Percentiles rank a stretch among this genome's conserved stretches.
phyloP scores from a whole-genome alignment of 1,140 invertebrate genomes.

The Drosophila ficusphila region DNA sequence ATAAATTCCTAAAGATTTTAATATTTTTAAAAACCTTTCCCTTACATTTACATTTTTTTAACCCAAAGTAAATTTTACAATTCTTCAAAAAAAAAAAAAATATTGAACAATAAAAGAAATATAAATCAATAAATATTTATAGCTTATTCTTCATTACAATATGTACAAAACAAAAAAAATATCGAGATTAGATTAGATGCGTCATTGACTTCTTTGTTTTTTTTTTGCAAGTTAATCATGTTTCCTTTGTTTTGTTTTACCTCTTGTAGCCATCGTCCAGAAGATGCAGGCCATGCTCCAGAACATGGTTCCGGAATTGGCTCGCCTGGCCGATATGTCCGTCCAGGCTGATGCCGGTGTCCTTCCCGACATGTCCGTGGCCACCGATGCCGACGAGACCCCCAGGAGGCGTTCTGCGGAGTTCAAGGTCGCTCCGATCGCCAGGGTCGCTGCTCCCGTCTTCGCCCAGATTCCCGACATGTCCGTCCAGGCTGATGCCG shows the following conservation, averaged over 20 bases:
- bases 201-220: no score
- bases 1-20: no score
- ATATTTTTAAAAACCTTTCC: no score
- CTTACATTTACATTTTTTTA: no score
- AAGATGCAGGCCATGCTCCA: conserved; percentile 25
- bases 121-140: no score
- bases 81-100: no score
- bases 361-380: conserved; percentile 46
- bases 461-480: conserved; percentile 10
- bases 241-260: not conserved
- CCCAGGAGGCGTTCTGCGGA: conserved; percentile 7
- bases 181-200: no score
- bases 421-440: conserved; percentile 14
- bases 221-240: no score
- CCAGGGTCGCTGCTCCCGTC: not conserved
- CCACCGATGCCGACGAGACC: conserved; percentile 23
- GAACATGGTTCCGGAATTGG: conserved; percentile 43
- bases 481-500: conserved; percentile 30
- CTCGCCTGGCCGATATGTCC: conserved; percentile 25
- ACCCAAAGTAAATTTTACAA: no score
- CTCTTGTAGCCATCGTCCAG: conserved; percentile 9
- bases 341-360: conserved; percentile 29
- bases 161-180: no score
- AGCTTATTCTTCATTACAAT: no score
- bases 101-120: no score